Conservation (phyloP, 2,888 invertebrate genomes). For the Helobdella robusta region DNA sequence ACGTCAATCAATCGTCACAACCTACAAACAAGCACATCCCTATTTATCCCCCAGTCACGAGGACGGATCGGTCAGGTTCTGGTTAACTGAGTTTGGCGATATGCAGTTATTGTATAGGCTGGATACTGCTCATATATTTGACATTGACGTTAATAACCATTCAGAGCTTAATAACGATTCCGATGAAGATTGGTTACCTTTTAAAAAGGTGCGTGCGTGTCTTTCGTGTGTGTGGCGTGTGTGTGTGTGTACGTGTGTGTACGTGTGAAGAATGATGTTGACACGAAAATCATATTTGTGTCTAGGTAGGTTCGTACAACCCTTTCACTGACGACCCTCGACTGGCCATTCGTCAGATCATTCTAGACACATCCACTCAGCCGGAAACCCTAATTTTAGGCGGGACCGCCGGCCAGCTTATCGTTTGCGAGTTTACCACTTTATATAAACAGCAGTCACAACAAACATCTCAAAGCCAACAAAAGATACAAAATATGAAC, state of each 20-base stretch:
- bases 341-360: slow-evolving; percentile 65
- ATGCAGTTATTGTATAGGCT: slow-evolving; percentile 69
- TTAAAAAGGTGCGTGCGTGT: slow-evolving; percentile 60
- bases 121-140: slow-evolving; percentile 46
- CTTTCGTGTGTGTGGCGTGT: not conserved
- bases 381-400: slow-evolving; percentile 74
- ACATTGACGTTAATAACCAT: slow-evolving; percentile 23
- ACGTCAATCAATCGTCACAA: too few species aligned
- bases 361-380: slow-evolving; percentile 55
- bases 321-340: slow-evolving; percentile 95
- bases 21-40: too few species aligned
- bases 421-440: slow-evolving; percentile 54
- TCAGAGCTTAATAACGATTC: slow-evolving; percentile 18
- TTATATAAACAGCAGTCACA: not conserved
- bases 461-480: too few species aligned
- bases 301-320: slow-evolving; percentile 81
- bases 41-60: slow-evolving; percentile 62
- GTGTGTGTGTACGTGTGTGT: not conserved
- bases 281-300: too few species aligned
- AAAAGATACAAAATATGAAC: not conserved
- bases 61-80: slow-evolving; percentile 88
- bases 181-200: slow-evolving; percentile 89
- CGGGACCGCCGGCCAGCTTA: slow-evolving; percentile 87
- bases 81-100: slow-evolving; percentile 78
- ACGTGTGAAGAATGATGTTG: not conserved